Conservation (phyloP, 2,888 invertebrate species). For the Protonemura montana region DNA sequence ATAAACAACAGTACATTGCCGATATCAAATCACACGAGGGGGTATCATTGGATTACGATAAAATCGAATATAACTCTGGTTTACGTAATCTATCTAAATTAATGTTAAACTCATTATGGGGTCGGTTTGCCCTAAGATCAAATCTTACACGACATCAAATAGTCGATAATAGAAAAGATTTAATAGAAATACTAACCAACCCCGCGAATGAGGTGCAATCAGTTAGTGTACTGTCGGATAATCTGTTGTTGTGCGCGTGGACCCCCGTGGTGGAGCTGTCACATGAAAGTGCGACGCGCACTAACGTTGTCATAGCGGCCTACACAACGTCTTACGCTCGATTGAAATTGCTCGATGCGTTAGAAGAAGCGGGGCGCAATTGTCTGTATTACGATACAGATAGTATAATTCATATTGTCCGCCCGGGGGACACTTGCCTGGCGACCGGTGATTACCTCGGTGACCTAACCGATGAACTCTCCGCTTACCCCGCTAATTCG, state of each 20-base stretch:
- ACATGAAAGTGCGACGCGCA: background rate
- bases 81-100: slow-evolving; percentile 50
- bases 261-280: too few relatives aligned
- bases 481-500: slow-evolving; percentile 51
- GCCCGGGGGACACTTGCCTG: background rate
- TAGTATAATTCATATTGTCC: background rate
- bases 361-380: too few relatives aligned
- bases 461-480: slow-evolving; percentile 56
- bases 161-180: background rate
- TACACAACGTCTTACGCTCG: slow-evolving; percentile 56
- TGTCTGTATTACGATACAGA: slow-evolving; percentile 57
- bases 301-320: slow-evolving; percentile 55
- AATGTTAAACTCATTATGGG: slow-evolving; percentile 52
- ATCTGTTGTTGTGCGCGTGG: too few relatives aligned
- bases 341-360: slow-evolving; percentile 53
- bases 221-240: background rate
- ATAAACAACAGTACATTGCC: slow-evolving; percentile 45
- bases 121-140: slow-evolving; percentile 34
- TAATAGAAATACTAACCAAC: background rate
- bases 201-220: slow-evolving; percentile 14
- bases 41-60: slow-evolving; percentile 38
- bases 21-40: slow-evolving; percentile 48
- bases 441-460: slow-evolving; percentile 54
- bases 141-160: background rate
- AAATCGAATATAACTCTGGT: slow-evolving; percentile 49